These are phyloP conservation scores for Ornithoptera alexandrae DNA, from an alignment of 2,888 invertebrate species.

Conservation along the genomic window DNA sequence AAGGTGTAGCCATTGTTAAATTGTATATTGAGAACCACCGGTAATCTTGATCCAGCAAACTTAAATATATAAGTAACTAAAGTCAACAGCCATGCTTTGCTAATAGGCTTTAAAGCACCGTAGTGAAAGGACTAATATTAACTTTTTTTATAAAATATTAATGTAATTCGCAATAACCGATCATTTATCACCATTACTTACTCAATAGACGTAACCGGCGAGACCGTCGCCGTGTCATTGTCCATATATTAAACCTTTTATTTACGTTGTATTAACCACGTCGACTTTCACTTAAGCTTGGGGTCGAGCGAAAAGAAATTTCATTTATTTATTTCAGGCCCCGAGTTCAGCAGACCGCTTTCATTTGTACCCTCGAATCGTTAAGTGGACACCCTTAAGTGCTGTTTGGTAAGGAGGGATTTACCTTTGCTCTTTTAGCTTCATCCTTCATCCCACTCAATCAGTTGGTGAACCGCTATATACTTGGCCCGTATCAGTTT, in stretches of 20 bases:
- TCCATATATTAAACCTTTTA: conserved; percentile 18
- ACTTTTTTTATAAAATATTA: too few species aligned
- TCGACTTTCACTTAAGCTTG: conserved; percentile 38
- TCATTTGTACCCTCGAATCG: conserved; percentile 57
- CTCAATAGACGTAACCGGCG: too few species aligned
- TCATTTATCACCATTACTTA: too few species aligned
- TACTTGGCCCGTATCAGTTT: conserved; percentile 39
- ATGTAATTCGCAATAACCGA: neutral
- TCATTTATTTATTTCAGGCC: conserved; percentile 65
- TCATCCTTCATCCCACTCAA: conserved; percentile 66
- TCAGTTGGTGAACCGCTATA: conserved; percentile 43
- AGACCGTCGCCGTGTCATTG: neutral
- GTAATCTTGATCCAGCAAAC: too few species aligned
- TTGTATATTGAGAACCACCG: too few species aligned
- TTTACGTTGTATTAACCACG: conserved; percentile 24
- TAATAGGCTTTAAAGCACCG: too few species aligned
- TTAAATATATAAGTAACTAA: too few species aligned
- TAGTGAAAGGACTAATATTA: too few species aligned
- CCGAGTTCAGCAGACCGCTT: conserved; percentile 50
- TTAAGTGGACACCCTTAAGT: conserved; percentile 76
- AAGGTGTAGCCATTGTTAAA: too few species aligned
- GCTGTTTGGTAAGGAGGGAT: conserved; percentile 76
- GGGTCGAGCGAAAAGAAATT: conserved; percentile 54
- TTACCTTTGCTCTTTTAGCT: conserved; percentile 75
- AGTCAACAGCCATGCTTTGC: too few species aligned